phyloP scores from a whole-genome alignment of 64 coral and sea anemone genomes.

The Catalaphyllia jardinei region DNA sequence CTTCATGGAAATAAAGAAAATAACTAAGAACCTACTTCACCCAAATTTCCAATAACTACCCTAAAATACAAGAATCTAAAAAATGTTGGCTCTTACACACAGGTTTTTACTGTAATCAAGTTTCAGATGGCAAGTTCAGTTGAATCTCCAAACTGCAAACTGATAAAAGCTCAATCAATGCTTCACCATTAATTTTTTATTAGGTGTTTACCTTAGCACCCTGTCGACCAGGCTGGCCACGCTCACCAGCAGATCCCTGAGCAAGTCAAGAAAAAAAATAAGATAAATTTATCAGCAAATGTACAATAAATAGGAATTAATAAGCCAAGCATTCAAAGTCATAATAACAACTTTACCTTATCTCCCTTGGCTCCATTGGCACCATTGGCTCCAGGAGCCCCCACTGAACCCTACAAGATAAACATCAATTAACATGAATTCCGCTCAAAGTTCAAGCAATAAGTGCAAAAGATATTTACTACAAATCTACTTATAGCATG shows the following conservation, averaged over 20 bases:
- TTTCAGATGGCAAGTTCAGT: no score
- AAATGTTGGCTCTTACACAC: no score
- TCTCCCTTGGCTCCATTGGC: slow-evolving; percentile 25
- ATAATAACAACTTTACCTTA: neutral
- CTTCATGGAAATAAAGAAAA: no score
- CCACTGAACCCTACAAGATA: neutral
- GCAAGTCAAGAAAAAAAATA: neutral
- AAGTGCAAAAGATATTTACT: no score
- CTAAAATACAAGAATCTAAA: no score
- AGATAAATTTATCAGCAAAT: neutral
- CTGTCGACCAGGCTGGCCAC: slow-evolving; percentile 15
- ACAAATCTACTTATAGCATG: no score
- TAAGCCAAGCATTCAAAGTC: neutral
- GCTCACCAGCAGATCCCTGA: slow-evolving; percentile 27
- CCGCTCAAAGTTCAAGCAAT: no score
- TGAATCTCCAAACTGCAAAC: no score
- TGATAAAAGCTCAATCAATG: no score
- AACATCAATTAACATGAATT: neutral
- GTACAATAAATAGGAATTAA: neutral
- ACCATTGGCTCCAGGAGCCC: slow-evolving; percentile 25
- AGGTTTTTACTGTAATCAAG: no score
- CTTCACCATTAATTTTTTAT: neutral
- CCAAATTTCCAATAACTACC: no score
- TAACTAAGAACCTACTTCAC: no score
- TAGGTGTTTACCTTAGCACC: slow-evolving; percentile 15